Evolutionary conservation across 2,113 vertebrate species (phyloP).

Genomic region (Cacatua alba): DNA sequence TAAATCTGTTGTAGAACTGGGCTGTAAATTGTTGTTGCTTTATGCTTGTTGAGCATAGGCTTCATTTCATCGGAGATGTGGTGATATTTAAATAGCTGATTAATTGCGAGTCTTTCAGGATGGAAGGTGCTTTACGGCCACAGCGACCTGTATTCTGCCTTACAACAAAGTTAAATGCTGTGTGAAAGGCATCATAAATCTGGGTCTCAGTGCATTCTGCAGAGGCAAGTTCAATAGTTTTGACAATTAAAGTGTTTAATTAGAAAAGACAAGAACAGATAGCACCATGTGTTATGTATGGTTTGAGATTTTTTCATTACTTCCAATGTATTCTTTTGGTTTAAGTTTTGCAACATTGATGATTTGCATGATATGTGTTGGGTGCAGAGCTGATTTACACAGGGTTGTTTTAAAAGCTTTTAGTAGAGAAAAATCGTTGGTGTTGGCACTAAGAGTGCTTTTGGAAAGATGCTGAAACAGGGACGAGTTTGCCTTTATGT

Average conservation of each 20-base stretch:
- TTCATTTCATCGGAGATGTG: neutral
- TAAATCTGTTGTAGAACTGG: neutral
- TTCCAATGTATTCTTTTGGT: neutral
- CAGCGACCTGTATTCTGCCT: neutral
- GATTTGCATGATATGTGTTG: rapidly evolving
- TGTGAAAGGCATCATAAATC: neutral
- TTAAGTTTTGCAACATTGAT: rapidly evolving
- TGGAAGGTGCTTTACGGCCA: neutral
- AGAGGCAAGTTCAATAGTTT: neutral
- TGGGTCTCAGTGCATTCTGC: neutral
- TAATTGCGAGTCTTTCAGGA: neutral
- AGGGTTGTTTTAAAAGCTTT: neutral
- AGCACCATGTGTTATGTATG: rapidly evolving
- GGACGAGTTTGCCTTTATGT: no score
- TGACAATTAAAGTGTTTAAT: neutral
- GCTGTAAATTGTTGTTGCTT: neutral
- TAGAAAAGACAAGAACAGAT: neutral
- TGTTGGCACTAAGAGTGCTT: neutral
- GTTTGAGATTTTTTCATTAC: neutral
- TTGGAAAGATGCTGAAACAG: neutral
- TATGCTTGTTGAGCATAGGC: neutral
- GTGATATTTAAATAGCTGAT: neutral
- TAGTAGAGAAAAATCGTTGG: rapidly evolving
- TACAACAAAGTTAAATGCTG: neutral
- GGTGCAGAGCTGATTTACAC: neutral